These are phyloP conservation scores for Cancer borealis DNA, from an alignment of 2,888 invertebrate genomes.

Conservation along the genomic window DNA sequence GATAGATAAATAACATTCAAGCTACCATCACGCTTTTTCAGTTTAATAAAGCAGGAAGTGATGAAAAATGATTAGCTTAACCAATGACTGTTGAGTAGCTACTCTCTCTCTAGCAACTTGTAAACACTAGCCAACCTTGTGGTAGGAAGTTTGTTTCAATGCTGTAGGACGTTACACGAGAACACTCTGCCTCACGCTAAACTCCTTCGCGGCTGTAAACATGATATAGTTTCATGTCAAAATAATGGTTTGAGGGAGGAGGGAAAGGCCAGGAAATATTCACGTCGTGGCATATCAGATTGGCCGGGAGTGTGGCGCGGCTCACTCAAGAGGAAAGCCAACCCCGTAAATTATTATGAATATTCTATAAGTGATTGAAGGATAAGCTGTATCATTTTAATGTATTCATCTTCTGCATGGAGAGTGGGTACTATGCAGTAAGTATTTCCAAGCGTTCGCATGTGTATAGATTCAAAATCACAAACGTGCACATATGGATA, in stretches of 20 bases:
- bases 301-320: not conserved
- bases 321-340: not conserved
- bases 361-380: not conserved
- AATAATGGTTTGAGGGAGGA: conserved; percentile 17
- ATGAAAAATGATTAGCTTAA: too few relatives aligned
- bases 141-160: not conserved
- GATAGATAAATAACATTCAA: too few relatives aligned
- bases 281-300: not conserved
- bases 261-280: not conserved
- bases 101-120: too few relatives aligned
- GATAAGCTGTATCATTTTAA: not conserved
- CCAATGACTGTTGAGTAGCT: too few relatives aligned
- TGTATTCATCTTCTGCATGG: not conserved
- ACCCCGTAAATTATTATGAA: not conserved
- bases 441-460: not conserved
- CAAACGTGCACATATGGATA: not conserved
- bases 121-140: too few relatives aligned
- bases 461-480: not conserved
- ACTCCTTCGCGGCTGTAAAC: not conserved
- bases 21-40: too few relatives aligned
- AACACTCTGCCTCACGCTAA: not conserved
- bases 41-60: too few relatives aligned
- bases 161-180: not conserved
- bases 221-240: not conserved
- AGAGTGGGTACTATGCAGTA: not conserved